These are phyloP conservation scores for Gallinago nigripennis DNA, from an alignment of 2,797 vertebrate genomes.

Conservation along the genomic window DNA sequence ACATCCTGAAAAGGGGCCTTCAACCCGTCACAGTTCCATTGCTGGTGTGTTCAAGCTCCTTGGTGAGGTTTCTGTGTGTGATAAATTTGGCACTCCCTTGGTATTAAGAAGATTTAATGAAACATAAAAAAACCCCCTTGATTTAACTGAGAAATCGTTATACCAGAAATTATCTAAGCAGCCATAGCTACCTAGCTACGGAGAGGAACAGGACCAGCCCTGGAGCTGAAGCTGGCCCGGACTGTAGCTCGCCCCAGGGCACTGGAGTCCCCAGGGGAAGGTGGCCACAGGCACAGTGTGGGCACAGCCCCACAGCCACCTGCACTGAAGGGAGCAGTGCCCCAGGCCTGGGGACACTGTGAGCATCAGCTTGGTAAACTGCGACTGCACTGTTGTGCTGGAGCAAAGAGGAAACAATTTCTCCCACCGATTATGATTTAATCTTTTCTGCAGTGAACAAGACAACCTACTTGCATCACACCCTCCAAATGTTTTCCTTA, in stretches of 20 bases:
- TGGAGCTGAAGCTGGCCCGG: too few relatives aligned
- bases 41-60: background rate
- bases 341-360: accelerated
- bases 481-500: background rate
- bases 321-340: accelerated
- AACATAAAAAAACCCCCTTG: background rate
- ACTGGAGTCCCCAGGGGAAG: accelerated
- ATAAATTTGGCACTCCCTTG: background rate
- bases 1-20: background rate
- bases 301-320: background rate
- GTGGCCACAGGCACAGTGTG: accelerated
- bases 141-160: background rate
- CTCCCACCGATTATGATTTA: background rate
- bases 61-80: background rate
- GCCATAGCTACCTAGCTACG: background rate
- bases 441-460: background rate
- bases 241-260: accelerated
- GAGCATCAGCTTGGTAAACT: background rate
- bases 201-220: background rate
- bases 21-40: too few relatives aligned
- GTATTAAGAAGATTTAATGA: background rate
- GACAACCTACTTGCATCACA: background rate
- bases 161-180: background rate
- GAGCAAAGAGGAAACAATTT: background rate
- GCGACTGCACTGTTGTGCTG: too few relatives aligned